Evolutionary conservation across 1,140 invertebrate genomes (phyloP).

Genomic region (Ridgeia piscesae): DNA sequence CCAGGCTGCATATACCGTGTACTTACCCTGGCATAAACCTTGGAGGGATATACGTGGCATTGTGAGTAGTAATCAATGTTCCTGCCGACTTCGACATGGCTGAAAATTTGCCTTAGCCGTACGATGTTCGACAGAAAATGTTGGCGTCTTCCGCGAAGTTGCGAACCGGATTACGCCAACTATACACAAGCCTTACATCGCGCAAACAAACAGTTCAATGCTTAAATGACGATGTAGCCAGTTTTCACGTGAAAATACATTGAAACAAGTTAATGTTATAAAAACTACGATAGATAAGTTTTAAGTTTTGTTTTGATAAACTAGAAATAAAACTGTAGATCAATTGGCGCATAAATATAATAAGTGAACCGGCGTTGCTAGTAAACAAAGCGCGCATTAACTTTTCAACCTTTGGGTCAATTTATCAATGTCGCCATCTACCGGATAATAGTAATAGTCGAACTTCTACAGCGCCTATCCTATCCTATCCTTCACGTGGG

Average conservation of each 20-base stretch:
- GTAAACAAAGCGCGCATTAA: neutral
- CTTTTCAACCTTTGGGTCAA: neutral
- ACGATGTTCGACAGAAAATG: neutral
- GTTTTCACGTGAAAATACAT: neutral
- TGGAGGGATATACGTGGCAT: slow-evolving; percentile 58
- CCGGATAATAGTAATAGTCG: too few species aligned
- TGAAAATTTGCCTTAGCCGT: neutral
- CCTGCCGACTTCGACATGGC: slow-evolving; percentile 56
- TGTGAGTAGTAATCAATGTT: slow-evolving; percentile 57
- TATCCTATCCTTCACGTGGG: too few species aligned
- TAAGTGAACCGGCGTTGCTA: neutral
- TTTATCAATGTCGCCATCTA: neutral
- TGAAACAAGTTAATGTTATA: neutral
- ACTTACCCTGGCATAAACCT: slow-evolving; percentile 58
- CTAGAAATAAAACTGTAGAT: neutral
- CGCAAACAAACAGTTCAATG: neutral
- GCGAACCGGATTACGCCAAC: neutral
- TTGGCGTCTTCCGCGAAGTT: neutral
- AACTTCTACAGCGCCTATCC: too few species aligned
- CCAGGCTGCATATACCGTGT: neutral
- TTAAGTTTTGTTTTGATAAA: neutral
- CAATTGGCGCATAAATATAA: neutral
- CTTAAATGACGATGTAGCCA: neutral
- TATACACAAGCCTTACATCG: neutral
- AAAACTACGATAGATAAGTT: neutral